Conservation (phyloP, 2,797 vertebrate species). For the Sebastes miniatus region DNA sequence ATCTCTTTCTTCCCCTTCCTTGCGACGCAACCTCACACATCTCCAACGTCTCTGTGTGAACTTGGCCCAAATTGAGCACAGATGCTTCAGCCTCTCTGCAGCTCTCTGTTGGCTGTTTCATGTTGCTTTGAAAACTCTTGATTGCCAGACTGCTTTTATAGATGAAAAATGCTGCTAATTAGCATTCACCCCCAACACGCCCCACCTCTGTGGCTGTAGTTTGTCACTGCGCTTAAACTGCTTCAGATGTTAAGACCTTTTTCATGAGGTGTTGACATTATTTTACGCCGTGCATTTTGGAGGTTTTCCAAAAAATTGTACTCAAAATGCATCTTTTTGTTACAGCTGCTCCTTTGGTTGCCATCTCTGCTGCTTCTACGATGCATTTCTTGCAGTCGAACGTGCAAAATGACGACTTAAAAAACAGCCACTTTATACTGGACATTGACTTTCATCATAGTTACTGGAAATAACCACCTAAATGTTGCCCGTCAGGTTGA, state of each 20-base stretch:
- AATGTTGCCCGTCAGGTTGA: not conserved
- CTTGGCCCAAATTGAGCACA: conserved; percentile 65
- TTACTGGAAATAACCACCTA: not conserved
- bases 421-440: not conserved
- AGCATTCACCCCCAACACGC: conserved; percentile 36
- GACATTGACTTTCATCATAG: not conserved
- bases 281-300: conserved; percentile 2
- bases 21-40: conserved; percentile 29
- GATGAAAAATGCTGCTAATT: conserved; percentile 67
- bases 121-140: conserved; percentile 58
- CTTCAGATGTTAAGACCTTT: conserved; percentile 54
- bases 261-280: conserved; percentile 41
- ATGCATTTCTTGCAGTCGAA: not conserved
- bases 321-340: not conserved
- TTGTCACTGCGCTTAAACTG: conserved; percentile 38
- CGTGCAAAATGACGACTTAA: not conserved
- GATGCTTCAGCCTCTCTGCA: conserved; percentile 48
- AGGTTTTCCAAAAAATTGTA: not conserved
- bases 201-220: conserved; percentile 9
- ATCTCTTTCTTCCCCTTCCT: conserved; percentile 9
- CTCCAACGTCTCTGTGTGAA: conserved; percentile 26
- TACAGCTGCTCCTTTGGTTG: not conserved
- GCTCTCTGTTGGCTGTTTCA: conserved; percentile 38
- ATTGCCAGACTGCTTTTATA: conserved; percentile 63
- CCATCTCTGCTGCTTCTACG: no score